phyloP scores from a whole-genome alignment of 2,888 invertebrate genomes.

The Ditula angustiorana region DNA sequence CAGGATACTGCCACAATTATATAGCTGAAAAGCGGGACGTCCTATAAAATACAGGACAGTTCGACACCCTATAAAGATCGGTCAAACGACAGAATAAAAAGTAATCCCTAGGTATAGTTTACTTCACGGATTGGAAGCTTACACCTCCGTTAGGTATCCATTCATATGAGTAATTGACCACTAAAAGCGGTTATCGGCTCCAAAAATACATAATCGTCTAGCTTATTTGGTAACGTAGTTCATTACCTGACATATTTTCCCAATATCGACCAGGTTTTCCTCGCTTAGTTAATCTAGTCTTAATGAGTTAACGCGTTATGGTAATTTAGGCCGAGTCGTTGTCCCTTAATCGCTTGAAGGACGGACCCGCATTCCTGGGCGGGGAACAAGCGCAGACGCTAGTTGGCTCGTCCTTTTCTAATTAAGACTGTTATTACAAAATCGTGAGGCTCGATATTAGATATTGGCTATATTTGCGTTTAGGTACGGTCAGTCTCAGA shows the following conservation, averaged over 20 bases:
- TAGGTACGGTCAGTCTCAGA: no score
- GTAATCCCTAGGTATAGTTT: no score
- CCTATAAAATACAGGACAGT: no score
- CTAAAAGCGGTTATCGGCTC: not conserved
- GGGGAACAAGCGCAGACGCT: slow-evolving; percentile 20
- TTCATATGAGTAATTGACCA: not conserved
- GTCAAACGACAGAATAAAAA: no score
- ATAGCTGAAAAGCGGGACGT: no score
- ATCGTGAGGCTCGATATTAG: no score
- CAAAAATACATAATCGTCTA: slow-evolving; percentile 28
- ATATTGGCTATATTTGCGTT: no score
- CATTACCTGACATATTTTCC: slow-evolving; percentile 17
- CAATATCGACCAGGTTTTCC: slow-evolving; percentile 50
- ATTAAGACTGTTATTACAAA: not conserved
- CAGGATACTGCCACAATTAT: no score
- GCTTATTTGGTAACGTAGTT: slow-evolving; percentile 25
- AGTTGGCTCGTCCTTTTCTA: slow-evolving; percentile 16
- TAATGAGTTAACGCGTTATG: slow-evolving; percentile 65
- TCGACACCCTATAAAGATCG: no score
- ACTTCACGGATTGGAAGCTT: not conserved
- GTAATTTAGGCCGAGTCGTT: slow-evolving; percentile 72
- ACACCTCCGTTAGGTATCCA: not conserved
- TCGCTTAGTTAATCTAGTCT: slow-evolving; percentile 69
- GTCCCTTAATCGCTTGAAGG: slow-evolving; percentile 77
- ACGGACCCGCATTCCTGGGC: slow-evolving; percentile 61